These are phyloP conservation scores for Dolichoris vasculosae DNA, from an alignment of 1,140 invertebrate genomes.

Conservation along the genomic window DNA sequence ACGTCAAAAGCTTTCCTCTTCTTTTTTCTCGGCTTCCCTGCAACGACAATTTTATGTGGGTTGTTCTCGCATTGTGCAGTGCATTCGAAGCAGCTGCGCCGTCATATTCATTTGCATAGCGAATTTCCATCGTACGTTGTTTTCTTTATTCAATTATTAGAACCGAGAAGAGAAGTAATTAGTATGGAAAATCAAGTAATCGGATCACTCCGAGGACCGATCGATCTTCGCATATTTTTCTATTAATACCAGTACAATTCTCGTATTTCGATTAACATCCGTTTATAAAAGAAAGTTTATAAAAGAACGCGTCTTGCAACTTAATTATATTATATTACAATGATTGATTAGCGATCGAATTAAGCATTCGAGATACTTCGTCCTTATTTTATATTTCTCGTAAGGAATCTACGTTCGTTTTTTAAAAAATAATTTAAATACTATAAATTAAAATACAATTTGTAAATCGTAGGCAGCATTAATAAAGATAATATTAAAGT, in stretches of 20 bases:
- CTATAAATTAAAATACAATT: too few relatives aligned
- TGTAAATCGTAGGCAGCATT: too few relatives aligned
- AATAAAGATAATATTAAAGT: too few relatives aligned
- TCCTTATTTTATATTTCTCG: too few relatives aligned
- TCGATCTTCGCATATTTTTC: background rate
- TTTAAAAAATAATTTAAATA: too few relatives aligned
- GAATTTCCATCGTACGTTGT: background rate
- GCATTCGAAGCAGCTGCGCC: constrained; percentile 1
- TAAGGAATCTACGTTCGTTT: too few relatives aligned
- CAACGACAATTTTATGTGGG: background rate
- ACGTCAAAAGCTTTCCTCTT: constrained; percentile 11
- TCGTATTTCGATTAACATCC: background rate
- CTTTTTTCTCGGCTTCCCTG: background rate
- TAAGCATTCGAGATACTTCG: too few relatives aligned
- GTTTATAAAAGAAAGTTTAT: background rate
- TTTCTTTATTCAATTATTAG: constrained; percentile 5
- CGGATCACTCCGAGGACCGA: too few relatives aligned
- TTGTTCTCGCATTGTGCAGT: constrained; percentile 18
- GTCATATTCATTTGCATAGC: background rate
- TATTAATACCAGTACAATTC: background rate
- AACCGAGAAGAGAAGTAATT: background rate
- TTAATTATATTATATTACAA: too few relatives aligned
- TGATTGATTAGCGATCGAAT: too few relatives aligned
- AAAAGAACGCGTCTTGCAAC: too few relatives aligned
- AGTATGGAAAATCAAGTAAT: background rate